phyloP scores from a whole-genome alignment of 2,888 invertebrate species.

The Eristalis intricaria region DNA sequence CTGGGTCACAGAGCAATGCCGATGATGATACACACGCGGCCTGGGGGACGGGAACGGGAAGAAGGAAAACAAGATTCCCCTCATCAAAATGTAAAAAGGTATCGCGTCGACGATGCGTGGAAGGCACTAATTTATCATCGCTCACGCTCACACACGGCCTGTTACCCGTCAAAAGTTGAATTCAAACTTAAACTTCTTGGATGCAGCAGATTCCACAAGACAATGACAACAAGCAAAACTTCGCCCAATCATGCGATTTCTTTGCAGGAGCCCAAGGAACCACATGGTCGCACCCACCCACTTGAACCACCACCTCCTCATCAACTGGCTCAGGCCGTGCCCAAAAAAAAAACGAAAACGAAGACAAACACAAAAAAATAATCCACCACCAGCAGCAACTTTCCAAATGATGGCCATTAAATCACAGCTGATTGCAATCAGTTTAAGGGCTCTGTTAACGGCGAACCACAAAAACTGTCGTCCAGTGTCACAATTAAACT shows the following conservation, averaged over 20 bases:
- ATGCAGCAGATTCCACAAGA: slow-evolving; percentile 64
- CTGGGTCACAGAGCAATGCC: slow-evolving; percentile 47
- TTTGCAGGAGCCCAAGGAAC: slow-evolving; percentile 23
- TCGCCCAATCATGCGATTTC: slow-evolving; percentile 64
- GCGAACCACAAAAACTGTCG: slow-evolving; percentile 63
- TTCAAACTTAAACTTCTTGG: slow-evolving; percentile 55
- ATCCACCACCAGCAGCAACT: slow-evolving; percentile 35
- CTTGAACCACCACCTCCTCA: neutral
- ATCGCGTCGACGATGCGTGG: slow-evolving; percentile 58
- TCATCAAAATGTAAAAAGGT: slow-evolving; percentile 24
- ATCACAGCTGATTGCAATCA: slow-evolving; percentile 72
- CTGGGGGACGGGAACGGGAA: too few relatives aligned
- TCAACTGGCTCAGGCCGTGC: neutral
- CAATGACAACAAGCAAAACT: slow-evolving; percentile 41
- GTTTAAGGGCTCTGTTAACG: slow-evolving; percentile 67
- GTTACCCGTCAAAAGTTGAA: slow-evolving; percentile 55
- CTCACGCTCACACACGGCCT: slow-evolving; percentile 21
- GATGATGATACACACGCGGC: neutral
- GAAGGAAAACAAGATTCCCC: neutral
- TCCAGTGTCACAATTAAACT: slow-evolving; percentile 70
- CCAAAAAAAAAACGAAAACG: slow-evolving; percentile 10
- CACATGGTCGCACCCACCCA: neutral
- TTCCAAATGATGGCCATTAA: slow-evolving; percentile 71
- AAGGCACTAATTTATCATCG: slow-evolving; percentile 66
- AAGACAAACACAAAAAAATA: neutral